phyloP scores from a whole-genome alignment of 2,113 vertebrate species.

The Furnarius figulus region DNA sequence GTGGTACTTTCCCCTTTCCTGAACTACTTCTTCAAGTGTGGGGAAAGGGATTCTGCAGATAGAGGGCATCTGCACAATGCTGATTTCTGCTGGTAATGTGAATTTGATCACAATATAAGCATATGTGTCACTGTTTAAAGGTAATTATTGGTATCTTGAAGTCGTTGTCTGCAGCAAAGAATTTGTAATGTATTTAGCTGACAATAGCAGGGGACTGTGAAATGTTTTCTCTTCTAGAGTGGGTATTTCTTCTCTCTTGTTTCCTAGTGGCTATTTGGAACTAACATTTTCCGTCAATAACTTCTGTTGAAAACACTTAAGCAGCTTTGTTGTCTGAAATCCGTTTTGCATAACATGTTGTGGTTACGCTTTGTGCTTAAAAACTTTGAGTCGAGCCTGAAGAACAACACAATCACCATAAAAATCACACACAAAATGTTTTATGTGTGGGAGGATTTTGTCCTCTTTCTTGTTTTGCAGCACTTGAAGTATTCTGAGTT shows the following conservation, averaged over 20 bases:
- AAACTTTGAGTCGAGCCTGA: background rate
- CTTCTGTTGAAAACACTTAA: background rate
- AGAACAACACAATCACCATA: background rate
- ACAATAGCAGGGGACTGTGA: background rate
- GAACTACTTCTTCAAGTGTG: background rate
- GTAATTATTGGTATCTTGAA: background rate
- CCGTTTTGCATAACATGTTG: background rate
- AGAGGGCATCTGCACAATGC: background rate
- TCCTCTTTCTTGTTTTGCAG: slow-evolving; percentile 22
- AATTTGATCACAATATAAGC: background rate
- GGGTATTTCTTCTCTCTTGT: background rate
- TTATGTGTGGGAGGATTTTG: background rate
- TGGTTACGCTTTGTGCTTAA: background rate
- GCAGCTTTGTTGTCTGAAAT: background rate
- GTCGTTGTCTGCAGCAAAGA: background rate
- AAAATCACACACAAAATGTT: background rate
- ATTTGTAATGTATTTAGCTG: background rate
- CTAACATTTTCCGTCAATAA: background rate
- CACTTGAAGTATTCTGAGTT: background rate
- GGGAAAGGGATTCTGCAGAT: background rate
- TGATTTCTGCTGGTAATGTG: background rate
- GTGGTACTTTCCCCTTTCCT: background rate
- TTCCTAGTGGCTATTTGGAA: background rate
- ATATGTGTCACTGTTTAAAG: background rate
- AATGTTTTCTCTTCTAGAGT: background rate